phyloP scores from a whole-genome alignment of 2,888 invertebrate genomes.

The Drosophila phalerata region DNA sequence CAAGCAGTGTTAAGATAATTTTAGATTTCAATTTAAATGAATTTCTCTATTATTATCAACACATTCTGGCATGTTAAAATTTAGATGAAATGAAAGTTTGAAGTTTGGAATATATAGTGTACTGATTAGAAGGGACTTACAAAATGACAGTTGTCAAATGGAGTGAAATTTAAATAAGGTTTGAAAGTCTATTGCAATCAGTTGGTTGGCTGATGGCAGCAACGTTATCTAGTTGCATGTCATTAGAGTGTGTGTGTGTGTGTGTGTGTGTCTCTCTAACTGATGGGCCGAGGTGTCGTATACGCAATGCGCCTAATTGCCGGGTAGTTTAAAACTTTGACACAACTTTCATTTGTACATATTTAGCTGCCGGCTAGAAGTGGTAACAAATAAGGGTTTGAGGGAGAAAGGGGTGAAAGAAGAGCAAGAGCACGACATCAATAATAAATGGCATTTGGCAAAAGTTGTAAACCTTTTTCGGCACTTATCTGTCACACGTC shows the following conservation, averaged over 20 bases:
- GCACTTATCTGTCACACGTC: slow-evolving; percentile 83
- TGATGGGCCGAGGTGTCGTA: slow-evolving; percentile 36
- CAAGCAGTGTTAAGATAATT: too few species aligned
- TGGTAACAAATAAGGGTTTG: not conserved
- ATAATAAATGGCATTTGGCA: slow-evolving; percentile 78
- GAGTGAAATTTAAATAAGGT: slow-evolving; percentile 14
- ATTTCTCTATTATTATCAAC: not conserved
- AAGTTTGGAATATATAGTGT: not conserved
- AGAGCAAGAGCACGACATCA: slow-evolving; percentile 47
- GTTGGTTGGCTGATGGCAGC: slow-evolving; percentile 18
- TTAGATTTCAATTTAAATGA: not conserved
- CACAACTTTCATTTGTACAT: slow-evolving; percentile 65
- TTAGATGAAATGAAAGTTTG: not conserved
- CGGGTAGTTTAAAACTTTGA: slow-evolving; percentile 44
- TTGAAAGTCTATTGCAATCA: slow-evolving; percentile 21
- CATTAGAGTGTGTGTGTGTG: slow-evolving; percentile 11
- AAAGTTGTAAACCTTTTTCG: slow-evolving; percentile 83
- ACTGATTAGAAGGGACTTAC: not conserved
- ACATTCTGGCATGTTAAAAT: not conserved
- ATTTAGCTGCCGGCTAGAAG: slow-evolving; percentile 51
- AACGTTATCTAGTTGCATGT: slow-evolving; percentile 26
- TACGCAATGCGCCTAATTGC: slow-evolving; percentile 70
- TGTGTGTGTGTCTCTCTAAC: not conserved
- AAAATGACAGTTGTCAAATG: slow-evolving; percentile 1
- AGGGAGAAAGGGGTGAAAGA: not conserved